Percentiles rank a stretch among this genome's conserved stretches.
These are phyloP conservation scores for Tympanuchus pallidicinctus DNA, from an alignment of 2,113 vertebrate genomes.

Conservation along the genomic window DNA sequence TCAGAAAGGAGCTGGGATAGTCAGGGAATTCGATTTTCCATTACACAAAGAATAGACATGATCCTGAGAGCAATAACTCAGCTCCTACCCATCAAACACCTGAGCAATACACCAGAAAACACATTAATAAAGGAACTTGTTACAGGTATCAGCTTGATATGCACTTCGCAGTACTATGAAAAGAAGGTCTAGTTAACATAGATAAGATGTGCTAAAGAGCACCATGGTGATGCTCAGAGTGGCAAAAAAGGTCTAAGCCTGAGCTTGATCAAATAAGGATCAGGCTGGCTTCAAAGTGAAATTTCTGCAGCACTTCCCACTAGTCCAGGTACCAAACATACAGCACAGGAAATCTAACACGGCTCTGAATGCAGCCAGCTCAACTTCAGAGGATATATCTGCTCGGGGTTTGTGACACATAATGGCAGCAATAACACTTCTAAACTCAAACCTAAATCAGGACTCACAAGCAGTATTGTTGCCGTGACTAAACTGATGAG, in stretches of 20 bases:
- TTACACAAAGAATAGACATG: background rate
- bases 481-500: background rate
- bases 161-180: background rate
- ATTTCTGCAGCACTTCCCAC: background rate
- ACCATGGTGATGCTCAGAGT: background rate
- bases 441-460: background rate
- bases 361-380: background rate
- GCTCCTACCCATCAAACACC: background rate
- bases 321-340: background rate
- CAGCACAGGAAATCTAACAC: background rate
- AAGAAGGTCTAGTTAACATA: background rate
- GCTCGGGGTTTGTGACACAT: background rate
- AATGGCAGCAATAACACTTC: background rate
- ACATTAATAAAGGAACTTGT: background rate
- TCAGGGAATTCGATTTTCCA: background rate
- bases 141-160: background rate
- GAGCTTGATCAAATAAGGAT: background rate
- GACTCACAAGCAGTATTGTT: background rate
- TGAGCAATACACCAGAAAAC: background rate
- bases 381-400: background rate
- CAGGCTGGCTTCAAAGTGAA: background rate
- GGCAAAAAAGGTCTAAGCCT: background rate
- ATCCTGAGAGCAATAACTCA: background rate
- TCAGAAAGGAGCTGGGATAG: background rate
- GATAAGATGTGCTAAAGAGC: background rate